These are phyloP conservation scores for Mythimna albipuncta DNA, from an alignment of 2,888 invertebrate species.

Conservation along the genomic window DNA sequence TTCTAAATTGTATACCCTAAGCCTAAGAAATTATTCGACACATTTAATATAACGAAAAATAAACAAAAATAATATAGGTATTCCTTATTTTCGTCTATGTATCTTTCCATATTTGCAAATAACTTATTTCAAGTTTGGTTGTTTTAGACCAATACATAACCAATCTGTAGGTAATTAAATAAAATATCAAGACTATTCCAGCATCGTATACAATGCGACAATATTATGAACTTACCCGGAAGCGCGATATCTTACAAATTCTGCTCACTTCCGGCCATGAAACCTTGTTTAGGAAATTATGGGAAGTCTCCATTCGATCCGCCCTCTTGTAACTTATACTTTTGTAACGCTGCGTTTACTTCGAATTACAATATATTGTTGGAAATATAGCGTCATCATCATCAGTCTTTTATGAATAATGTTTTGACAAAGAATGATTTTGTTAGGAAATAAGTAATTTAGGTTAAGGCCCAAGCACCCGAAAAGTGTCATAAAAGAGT, in stretches of 20 bases:
- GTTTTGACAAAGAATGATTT: not conserved
- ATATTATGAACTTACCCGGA: slow-evolving; percentile 83
- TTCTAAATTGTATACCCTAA: no score
- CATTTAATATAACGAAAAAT: no score
- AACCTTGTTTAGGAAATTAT: slow-evolving; percentile 84
- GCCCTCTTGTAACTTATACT: slow-evolving; percentile 77
- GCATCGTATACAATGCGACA: slow-evolving; percentile 63
- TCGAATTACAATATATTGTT: slow-evolving; percentile 42
- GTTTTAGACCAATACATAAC: not conserved
- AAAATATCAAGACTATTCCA: slow-evolving; percentile 69
- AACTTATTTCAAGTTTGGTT: not conserved
- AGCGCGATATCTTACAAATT: slow-evolving; percentile 89
- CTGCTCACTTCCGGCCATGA: slow-evolving; percentile 85
- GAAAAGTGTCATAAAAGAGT: no score
- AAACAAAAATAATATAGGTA: no score
- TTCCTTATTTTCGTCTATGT: no score
- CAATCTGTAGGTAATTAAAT: not conserved
- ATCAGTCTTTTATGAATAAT: slow-evolving; percentile 9
- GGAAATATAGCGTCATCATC: slow-evolving; percentile 29
- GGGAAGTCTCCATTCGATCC: slow-evolving; percentile 83
- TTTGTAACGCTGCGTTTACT: slow-evolving; percentile 54
- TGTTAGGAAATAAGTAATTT: no score
- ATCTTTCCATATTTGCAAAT: no score
- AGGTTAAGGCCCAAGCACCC: no score
- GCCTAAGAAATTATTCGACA: no score